Conservation (phyloP, 1,140 invertebrate species). For the Ceratosolen solmsi region DNA sequence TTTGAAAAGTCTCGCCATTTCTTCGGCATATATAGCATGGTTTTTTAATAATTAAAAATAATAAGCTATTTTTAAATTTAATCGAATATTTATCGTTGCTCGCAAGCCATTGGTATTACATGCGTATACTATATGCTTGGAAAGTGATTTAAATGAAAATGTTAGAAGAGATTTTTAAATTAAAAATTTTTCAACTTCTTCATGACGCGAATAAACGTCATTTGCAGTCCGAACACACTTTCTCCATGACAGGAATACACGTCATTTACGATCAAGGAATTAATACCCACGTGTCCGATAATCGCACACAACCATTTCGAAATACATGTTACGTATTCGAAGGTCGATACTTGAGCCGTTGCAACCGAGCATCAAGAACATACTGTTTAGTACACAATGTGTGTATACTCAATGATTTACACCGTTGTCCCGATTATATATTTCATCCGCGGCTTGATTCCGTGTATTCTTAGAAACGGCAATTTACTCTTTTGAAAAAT, state of each 20-base stretch:
- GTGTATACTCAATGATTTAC: not conserved
- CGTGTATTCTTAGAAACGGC: no score
- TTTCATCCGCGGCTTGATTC: not conserved
- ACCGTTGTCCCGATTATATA: not conserved
- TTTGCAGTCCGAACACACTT: not conserved
- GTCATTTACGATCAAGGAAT: constrained; percentile 7
- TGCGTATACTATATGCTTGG: no score
- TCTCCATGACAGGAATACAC: not conserved
- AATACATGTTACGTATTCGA: not conserved
- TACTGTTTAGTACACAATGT: not conserved
- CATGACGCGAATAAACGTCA: not conserved
- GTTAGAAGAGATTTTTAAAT: no score
- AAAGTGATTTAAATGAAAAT: no score
- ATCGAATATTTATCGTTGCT: no score
- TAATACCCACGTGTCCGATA: not conserved
- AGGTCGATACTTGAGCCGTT: constrained; percentile 32
- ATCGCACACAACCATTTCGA: not conserved
- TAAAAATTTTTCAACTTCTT: no score
- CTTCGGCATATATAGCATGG: no score
- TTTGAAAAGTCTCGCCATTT: no score
- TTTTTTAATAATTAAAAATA: no score
- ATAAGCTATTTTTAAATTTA: no score
- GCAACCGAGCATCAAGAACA: not conserved
- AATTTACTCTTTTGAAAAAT: not conserved
- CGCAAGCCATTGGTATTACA: no score